Conservation (phyloP, 2,888 invertebrate species). For the Dicyrtomina minuta region DNA sequence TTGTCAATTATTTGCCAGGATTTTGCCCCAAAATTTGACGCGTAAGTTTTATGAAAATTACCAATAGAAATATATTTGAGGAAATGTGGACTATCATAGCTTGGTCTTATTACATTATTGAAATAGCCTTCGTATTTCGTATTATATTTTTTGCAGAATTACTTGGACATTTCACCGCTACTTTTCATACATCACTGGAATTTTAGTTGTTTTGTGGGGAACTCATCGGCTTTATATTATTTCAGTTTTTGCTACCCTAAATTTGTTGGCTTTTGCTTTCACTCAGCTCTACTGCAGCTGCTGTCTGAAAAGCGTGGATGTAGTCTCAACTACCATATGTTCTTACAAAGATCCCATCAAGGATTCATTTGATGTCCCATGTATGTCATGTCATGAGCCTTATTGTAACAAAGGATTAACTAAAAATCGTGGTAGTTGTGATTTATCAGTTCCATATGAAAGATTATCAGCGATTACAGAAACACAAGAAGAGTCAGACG, state of each 20-base stretch:
- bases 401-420: no score
- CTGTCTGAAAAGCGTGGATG: no score
- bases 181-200: conserved; percentile 42
- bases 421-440: no score
- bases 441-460: no score
- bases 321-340: no score
- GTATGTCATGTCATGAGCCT: no score
- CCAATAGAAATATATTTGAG: no score
- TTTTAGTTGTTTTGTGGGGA: conserved; percentile 45
- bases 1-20: conserved; percentile 69
- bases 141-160: conserved; percentile 28
- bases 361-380: no score
- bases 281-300: conserved; percentile 37
- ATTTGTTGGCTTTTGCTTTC: conserved; percentile 44
- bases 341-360: no score
- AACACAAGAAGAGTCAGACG: no score
- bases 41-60: conserved; percentile 61
- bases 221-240: conserved; percentile 49
- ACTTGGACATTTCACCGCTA: conserved; percentile 48
- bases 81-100: background rate
- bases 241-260: conserved; percentile 46
- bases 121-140: no score
- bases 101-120: background rate
- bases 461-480: no score
- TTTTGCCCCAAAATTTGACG: conserved; percentile 64